Base-by-base conservation (phyloP, 2,888 invertebrate species). In the Epirrhoe alternata region DNA sequence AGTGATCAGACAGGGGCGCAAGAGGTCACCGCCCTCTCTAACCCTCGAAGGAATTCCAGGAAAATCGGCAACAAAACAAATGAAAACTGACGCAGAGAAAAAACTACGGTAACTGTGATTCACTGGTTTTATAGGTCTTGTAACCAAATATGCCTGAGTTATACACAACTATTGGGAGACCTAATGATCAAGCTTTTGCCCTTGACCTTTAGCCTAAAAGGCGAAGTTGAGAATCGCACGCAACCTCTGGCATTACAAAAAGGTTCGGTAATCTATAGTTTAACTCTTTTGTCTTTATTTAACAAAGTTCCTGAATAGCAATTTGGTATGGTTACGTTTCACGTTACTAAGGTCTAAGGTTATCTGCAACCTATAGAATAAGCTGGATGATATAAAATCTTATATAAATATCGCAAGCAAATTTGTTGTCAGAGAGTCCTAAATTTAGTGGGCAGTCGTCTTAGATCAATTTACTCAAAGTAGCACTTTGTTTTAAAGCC, bases 11-110 rank as follows among this genome's bases (percentile, higher is more conserved):
- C 82, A 65, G 73, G 74, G 77, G 79, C 74, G 69, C 59, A 66
- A 75, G 75, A 78, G 83, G 79, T 79, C 76, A 71, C 70, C 64
- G 75, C 73, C 74, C 70, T 73, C 69, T 74, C 73, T 73, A 75
- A 64, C 69, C 71, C 75, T 69, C 54, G 61, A 63, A 69, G 55
- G 35, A 69, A 69, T 82, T 82, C 79, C 74, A 70, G 77, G 80
- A 79, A 84, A 78, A 75, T 55, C 63, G 72, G 57, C 70, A 65
- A 69, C 68, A 69, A 77, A 70, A 74, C 71, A 71, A 76, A 78
- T 72, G 64, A 70, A 68, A 56, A 61, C 64, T 55, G 68, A 60
- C 58, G 33, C 33, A 53, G 66, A 55, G 58, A 64, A 72, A 72
- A 71, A 65, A 61, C 61, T 72, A 62, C 56, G 70, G 65, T 63